Evolutionary conservation across 2,113 vertebrate genomes (phyloP), one percentile per base, ranked within the genome.

Genomic region (Macquaria australasica): DNA sequence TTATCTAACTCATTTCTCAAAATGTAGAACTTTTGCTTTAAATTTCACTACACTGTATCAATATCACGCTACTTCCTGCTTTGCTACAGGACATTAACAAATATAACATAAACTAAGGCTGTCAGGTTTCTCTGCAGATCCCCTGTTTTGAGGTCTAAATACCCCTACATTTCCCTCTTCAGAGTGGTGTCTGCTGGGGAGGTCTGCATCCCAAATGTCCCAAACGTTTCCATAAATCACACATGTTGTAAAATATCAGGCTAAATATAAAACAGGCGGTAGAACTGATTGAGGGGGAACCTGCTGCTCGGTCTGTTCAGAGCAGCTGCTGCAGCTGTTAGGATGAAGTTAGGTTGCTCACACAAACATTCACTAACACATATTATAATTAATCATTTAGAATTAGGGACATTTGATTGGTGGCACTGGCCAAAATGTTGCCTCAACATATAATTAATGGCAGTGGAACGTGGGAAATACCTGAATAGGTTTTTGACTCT

Each of bases 221-320:
- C 71, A 20, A 9, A 43, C 2, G 51, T 66, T 0, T 55, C 1
- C 16, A n/a, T 79, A 25, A 83, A 72, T 87, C 53, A 58, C 41
- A 67, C 50, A 79, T 3, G 73, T 16, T 72, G 75, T 79, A 55
- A 87, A 87, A 11, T 59, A 39, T 74, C 25, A 69, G 21, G 50
- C 45, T 64, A 70, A 76, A 87, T 64, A 70, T 58, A 9, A 70
- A 62, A 56, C 28, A 51, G 56, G 55, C 43, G 1, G 62, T 1
- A 25, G 63, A 70, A 31, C 3, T 74, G 82, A 84, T 3, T 79
- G 23, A 78, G 28, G 51, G 39, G 21, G n/a, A 63, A 48, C 39
- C 75, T 70, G 56, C 75, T 75, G 85, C 63, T 58, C 41, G 20
- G 82, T 73, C 82, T 78, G 82, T 41, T 78, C 56, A 62, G 11